These are phyloP conservation scores for Aphidius colemani DNA, from an alignment of 2,888 invertebrate species.

Conservation along the genomic window DNA sequence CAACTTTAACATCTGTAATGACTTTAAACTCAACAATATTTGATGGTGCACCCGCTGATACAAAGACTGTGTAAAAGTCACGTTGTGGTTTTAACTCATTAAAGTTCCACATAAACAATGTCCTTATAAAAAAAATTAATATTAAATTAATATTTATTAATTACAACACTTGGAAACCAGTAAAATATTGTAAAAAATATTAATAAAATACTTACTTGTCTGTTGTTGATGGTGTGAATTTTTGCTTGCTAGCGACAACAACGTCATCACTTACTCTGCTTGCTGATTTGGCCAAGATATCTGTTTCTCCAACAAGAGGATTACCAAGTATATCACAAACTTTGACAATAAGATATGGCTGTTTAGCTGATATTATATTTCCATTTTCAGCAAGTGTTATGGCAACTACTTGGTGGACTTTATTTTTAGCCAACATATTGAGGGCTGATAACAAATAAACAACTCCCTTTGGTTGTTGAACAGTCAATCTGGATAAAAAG, in stretches of 20 bases:
- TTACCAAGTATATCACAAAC: slow-evolving; percentile 78
- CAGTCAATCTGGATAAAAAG: slow-evolving; percentile 85
- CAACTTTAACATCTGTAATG: slow-evolving; percentile 76
- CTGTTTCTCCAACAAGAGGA: slow-evolving; percentile 68
- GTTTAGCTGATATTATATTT: slow-evolving; percentile 72
- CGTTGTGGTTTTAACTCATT: slow-evolving; percentile 78
- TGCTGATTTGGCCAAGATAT: slow-evolving; percentile 78
- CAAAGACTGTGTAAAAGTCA: slow-evolving; percentile 81
- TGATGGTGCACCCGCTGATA: slow-evolving; percentile 72
- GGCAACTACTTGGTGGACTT: slow-evolving; percentile 76
- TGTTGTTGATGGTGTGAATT: slow-evolving; percentile 56
- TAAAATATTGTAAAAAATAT: slow-evolving; percentile 46
- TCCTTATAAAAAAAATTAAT: too few species aligned
- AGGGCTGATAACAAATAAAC: slow-evolving; percentile 81
- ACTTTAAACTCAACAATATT: slow-evolving; percentile 69
- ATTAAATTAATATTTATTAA: too few species aligned
- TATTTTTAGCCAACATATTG: slow-evolving; percentile 70
- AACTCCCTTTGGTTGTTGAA: slow-evolving; percentile 84
- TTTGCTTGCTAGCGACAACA: slow-evolving; percentile 71
- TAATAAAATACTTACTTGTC: slow-evolving; percentile 54
- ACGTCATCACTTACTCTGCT: slow-evolving; percentile 75
- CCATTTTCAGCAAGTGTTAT: slow-evolving; percentile 79
- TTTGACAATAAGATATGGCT: slow-evolving; percentile 74
- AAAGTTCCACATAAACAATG: slow-evolving; percentile 77
- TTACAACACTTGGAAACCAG: slow-evolving; percentile 41